Conservation (phyloP, 2,113 vertebrate species). For the Pandion haliaetus region DNA sequence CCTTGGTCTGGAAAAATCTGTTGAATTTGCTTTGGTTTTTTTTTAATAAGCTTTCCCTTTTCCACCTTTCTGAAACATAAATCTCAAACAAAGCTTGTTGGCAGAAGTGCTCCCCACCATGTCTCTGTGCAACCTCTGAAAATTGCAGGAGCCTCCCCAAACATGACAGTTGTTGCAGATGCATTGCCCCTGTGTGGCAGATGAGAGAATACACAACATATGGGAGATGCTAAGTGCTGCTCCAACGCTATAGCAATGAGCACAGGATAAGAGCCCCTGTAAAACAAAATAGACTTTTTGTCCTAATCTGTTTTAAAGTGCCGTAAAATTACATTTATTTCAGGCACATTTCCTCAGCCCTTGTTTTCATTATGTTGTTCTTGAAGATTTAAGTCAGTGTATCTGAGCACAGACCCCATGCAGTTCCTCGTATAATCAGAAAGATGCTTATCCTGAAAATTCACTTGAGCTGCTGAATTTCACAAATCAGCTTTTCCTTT, state of each 20-base stretch:
- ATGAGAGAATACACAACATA: conserved; percentile 27
- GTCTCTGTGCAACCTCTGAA: background rate
- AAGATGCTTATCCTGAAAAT: background rate
- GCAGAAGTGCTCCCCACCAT: background rate
- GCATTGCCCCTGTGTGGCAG: conserved; percentile 62
- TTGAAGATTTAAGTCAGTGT: background rate
- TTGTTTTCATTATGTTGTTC: background rate
- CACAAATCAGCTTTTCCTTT: background rate
- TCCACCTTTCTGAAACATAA: background rate
- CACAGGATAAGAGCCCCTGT: background rate
- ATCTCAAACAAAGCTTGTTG: background rate
- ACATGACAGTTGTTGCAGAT: conserved; percentile 37
- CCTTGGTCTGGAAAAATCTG: background rate
- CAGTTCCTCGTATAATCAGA: background rate
- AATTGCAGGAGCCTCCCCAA: background rate
- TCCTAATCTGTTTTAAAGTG: background rate
- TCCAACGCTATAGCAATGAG: background rate
- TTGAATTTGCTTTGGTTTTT: background rate
- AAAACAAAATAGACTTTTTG: conserved; percentile 5
- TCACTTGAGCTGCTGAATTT: background rate
- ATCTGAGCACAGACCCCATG: background rate
- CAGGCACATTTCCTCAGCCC: background rate
- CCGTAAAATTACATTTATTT: conserved; percentile 7
- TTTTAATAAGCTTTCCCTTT: background rate
- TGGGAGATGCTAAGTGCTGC: background rate